Evolutionary conservation across 2,113 vertebrate genomes (phyloP).

Genomic region (Thunnus thynnus): DNA sequence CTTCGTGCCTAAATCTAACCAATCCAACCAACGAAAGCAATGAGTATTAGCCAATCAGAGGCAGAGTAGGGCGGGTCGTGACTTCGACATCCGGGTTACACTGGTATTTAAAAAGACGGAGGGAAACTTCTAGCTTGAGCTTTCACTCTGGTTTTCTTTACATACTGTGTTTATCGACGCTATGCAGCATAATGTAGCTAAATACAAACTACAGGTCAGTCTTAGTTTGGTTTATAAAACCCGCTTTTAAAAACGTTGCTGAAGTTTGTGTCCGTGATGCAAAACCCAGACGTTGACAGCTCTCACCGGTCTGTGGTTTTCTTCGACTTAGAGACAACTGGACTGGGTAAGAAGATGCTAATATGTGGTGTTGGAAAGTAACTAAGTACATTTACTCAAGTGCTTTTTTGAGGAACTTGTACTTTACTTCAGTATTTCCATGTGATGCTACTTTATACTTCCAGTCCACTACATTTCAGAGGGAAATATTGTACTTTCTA

Average conservation of each 20-base stretch:
- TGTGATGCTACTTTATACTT: too few relatives aligned
- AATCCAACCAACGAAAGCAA: too few relatives aligned
- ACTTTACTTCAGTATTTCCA: too few relatives aligned
- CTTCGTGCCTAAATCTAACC: too few relatives aligned
- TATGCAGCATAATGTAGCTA: too few relatives aligned
- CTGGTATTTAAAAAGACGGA: background rate
- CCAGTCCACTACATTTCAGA: too few relatives aligned
- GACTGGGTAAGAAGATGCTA: conserved; percentile 66
- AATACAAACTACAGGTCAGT: background rate
- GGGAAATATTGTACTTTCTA: too few relatives aligned
- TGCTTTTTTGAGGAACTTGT: too few relatives aligned
- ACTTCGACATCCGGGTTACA: too few relatives aligned
- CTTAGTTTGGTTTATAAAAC: background rate
- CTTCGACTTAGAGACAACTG: conserved; percentile 85
- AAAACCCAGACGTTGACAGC: background rate
- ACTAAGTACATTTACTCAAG: too few relatives aligned
- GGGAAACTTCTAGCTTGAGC: background rate
- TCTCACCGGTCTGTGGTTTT: conserved; percentile 69
- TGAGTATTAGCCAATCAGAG: too few relatives aligned
- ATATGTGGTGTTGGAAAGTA: background rate
- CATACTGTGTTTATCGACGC: background rate
- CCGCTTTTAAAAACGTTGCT: background rate
- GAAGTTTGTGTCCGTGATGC: conserved; percentile 31
- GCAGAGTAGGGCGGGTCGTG: too few relatives aligned
- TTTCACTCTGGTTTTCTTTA: background rate